Base-by-base conservation (phyloP, 2,797 vertebrate species). In the Pangasius sanitwongsei region DNA sequence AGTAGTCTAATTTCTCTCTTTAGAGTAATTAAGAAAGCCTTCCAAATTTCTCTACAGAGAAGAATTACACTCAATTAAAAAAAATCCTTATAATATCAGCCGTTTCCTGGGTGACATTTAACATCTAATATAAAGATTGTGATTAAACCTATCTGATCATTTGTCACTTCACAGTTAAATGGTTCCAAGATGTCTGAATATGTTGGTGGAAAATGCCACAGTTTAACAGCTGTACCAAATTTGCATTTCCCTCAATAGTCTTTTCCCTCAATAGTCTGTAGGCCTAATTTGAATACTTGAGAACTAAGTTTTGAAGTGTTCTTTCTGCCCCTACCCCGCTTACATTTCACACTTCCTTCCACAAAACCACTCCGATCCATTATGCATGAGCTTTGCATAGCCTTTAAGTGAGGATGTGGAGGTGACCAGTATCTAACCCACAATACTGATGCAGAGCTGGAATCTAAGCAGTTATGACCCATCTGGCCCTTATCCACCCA, bases 381-480 rank as follows among this genome's bases (percentile, higher is more conserved):
- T 23, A 34, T 4, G 4, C 8, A 5, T 55, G 2, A 69, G 63
- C 83, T 69, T 53, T 34, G 11, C n/a, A 34, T 63, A 83, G 77
- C 28, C 57, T 15, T 88, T 77, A 65, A 75, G 61, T 65, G 28
- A 77, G 87, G 55, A 67, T 44, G 13, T 34, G 69, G 63, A 85
- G 86, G 82, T 85, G n/a, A 69, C 57, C 70, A 81, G 85, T 53
- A 85, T 48, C 78, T 59, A 82, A 87, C 57, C 34, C 53, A 80
- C 72, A 77, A 53, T 31, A 55, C 53, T 48, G 28, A 57, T 31
- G 41, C 55, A 63, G 69, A 86, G n/a, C 37, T 72, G 25, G 12
- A 86, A 72, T 86, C 16, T 53, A 59, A 81, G 65, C 23, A 69
- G 69, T 85, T n/a, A 12, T 31, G 53, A 86, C 88, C 50, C 57